These are phyloP conservation scores for Labroides dimidiatus DNA, from an alignment of 2,797 vertebrate species.

Conservation along the genomic window DNA sequence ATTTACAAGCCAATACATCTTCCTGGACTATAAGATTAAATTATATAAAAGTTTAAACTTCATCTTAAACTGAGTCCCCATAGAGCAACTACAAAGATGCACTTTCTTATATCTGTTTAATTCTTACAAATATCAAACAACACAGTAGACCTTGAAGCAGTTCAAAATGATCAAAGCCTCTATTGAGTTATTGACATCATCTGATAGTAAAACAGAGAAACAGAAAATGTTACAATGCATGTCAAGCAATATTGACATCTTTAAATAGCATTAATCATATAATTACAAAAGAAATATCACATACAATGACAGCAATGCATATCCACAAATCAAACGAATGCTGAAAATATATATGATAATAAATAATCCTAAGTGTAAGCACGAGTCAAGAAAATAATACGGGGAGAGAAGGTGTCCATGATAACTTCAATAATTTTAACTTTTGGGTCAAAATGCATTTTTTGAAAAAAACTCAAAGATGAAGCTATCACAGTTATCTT, in stretches of 20 bases:
- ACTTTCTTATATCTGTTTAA: conserved; percentile 76
- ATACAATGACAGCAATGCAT: conserved; percentile 84
- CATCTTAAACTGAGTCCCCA: conserved; percentile 2
- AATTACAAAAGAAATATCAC: conserved; percentile 86
- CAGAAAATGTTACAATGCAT: conserved; percentile 84
- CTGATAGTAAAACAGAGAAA: conserved; percentile 79
- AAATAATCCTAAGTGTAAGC: conserved; percentile 86
- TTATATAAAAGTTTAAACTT: not conserved
- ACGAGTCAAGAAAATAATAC: conserved; percentile 61
- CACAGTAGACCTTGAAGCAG: conserved; percentile 80
- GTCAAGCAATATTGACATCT: conserved; percentile 82
- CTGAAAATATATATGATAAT: conserved; percentile 87
- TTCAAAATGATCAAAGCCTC: conserved; percentile 84
- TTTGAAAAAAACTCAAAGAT: conserved; percentile 61
- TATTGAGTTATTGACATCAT: conserved; percentile 84
- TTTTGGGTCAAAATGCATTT: conserved; percentile 68
- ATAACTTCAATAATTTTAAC: conserved; percentile 66
- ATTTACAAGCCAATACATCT: not conserved
- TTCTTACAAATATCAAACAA: conserved; percentile 81
- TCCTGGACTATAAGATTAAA: not conserved
- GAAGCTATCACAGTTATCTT: conserved; percentile 66
- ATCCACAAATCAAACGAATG: conserved; percentile 84
- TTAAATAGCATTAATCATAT: conserved; percentile 87
- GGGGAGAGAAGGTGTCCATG: conserved; percentile 44
- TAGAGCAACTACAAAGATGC: conserved; percentile 35